Percentiles rank a stretch among this genome's conserved stretches.
Conservation (phyloP, 1,140 invertebrate species). For the Delia radicum region DNA sequence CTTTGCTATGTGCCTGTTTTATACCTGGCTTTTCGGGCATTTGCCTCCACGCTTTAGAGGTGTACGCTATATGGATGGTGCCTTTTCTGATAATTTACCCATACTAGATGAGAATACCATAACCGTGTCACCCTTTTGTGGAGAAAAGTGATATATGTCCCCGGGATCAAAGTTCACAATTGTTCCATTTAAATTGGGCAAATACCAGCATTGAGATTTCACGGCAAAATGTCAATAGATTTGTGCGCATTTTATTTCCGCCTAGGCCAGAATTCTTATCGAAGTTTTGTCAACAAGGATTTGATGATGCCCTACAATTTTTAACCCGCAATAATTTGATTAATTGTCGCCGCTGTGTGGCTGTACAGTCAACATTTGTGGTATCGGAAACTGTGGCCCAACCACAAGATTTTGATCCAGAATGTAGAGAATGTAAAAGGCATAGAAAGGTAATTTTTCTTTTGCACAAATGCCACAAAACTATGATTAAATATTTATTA, state of each 20-base stretch:
- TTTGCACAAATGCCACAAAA: no score
- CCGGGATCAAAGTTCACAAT: constrained; percentile 80
- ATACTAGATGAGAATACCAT: constrained; percentile 92
- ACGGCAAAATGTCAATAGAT: constrained; percentile 88
- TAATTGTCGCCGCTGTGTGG: constrained; percentile 79
- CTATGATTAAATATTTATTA: neutral
- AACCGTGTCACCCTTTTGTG: constrained; percentile 96
- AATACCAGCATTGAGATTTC: constrained; percentile 95
- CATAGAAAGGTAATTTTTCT: constrained; percentile 71
- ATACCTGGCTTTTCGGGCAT: constrained; percentile 96
- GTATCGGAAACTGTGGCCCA: constrained; percentile 67
- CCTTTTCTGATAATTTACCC: constrained; percentile 94
- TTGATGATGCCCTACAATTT: constrained; percentile 93
- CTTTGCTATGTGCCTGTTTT: constrained; percentile 89
- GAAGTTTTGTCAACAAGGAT: constrained; percentile 96
- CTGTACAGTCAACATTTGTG: constrained; percentile 78
- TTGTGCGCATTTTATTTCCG: constrained; percentile 90
- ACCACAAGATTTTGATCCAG: constrained; percentile 73
- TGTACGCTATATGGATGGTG: constrained; percentile 93
- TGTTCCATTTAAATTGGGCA: constrained; percentile 85
- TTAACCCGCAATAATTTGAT: constrained; percentile 89
- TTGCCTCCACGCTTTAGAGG: constrained; percentile 88
- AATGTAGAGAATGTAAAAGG: constrained; percentile 79
- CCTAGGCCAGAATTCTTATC: constrained; percentile 89
- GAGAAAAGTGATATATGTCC: constrained; percentile 98